These are phyloP conservation scores for Danionella cerebrum DNA, from an alignment of 2,113 vertebrate genomes.

Conservation along the genomic window DNA sequence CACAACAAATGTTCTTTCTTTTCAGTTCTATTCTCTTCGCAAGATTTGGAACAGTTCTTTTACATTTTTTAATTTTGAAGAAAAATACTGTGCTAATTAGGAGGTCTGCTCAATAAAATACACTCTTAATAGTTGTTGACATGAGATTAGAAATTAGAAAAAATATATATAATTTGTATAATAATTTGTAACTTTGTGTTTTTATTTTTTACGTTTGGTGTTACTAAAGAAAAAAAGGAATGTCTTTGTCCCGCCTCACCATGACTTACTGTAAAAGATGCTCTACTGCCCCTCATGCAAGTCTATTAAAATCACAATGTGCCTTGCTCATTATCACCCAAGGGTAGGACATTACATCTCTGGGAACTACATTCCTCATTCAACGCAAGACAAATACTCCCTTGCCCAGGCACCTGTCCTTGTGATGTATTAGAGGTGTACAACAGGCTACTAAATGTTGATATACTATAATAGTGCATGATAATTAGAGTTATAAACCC, in stretches of 20 bases:
- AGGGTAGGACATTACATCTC: conserved; percentile 34
- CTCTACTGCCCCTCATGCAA: conserved; percentile 21
- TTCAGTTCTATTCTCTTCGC: too few relatives aligned
- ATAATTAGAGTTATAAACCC: conserved; percentile 74
- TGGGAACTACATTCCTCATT: conserved; percentile 29
- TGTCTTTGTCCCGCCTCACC: conserved; percentile 23
- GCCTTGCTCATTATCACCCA: conserved; percentile 36
- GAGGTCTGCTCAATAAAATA: too few relatives aligned
- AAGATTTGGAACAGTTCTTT: too few relatives aligned
- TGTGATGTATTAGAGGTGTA: conserved; percentile 54
- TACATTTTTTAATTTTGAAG: too few relatives aligned
- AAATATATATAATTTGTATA: too few relatives aligned
- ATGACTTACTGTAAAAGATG: conserved; percentile 23
- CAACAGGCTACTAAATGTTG: conserved; percentile 64
- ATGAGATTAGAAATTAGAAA: too few relatives aligned
- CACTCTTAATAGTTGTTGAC: too few relatives aligned
- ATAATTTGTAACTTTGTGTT: too few relatives aligned
- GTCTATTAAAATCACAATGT: conserved; percentile 35
- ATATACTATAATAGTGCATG: conserved; percentile 67
- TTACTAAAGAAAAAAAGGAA: conserved; percentile 4
- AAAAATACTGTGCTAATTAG: too few relatives aligned
- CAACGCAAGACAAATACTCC: conserved; percentile 47
- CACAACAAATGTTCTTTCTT: too few relatives aligned
- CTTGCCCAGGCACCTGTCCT: conserved; percentile 52
- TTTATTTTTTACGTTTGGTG: not conserved